Conservation (phyloP, 2,113 vertebrate genomes). For the Pundamilia nyererei region DNA sequence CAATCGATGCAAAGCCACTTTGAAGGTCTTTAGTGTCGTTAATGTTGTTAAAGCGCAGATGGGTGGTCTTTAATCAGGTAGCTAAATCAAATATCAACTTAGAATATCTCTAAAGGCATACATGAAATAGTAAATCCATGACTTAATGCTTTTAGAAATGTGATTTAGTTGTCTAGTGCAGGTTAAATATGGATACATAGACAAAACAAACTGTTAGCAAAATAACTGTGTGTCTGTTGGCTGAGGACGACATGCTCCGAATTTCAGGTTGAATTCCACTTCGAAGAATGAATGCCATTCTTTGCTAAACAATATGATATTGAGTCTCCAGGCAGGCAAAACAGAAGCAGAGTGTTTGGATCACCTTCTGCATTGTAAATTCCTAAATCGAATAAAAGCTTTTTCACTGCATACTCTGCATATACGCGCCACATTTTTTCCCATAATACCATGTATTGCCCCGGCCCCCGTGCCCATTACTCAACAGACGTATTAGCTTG, state of each 20-base stretch:
- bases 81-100: conserved; percentile 50
- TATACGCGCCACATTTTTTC: conserved; percentile 50
- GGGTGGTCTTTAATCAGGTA: conserved; percentile 27
- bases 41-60: conserved; percentile 44
- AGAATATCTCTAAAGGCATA: conserved; percentile 36
- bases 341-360: conserved; percentile 31
- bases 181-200: conserved; percentile 28
- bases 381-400: conserved; percentile 43
- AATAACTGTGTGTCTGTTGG: background rate
- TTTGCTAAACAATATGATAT: conserved; percentile 44
- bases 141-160: conserved; percentile 2
- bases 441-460: conserved; percentile 36
- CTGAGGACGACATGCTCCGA: conserved; percentile 17
- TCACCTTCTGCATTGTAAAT: conserved; percentile 35
- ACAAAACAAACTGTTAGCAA: conserved; percentile 32
- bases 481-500: conserved; percentile 44
- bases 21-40: conserved; percentile 44
- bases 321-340: conserved; percentile 39
- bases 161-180: conserved; percentile 7
- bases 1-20: conserved; percentile 58
- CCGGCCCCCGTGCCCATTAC: conserved; percentile 27
- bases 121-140: conserved; percentile 5
- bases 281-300: conserved; percentile 42
- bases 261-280: conserved; percentile 53
- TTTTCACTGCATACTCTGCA: conserved; percentile 20